phyloP scores from a whole-genome alignment of 2,797 vertebrate genomes.

The Numenius phaeopus region DNA sequence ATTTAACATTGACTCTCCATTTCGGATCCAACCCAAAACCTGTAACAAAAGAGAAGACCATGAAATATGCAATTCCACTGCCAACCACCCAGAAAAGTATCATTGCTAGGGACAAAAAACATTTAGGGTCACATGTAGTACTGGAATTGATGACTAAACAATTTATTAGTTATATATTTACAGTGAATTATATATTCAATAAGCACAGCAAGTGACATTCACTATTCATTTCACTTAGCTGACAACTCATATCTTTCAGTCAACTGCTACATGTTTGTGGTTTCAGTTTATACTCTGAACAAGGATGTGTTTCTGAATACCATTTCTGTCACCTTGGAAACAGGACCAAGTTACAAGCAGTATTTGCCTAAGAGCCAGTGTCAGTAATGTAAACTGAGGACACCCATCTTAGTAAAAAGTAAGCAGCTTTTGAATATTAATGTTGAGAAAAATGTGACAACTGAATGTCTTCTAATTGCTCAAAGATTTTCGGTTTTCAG shows the following conservation, averaged over 20 bases:
- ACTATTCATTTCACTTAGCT: neutral
- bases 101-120: neutral
- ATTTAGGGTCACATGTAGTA: neutral
- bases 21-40: slow-evolving; percentile 99
- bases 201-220: neutral
- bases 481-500: neutral
- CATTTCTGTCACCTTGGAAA: neutral
- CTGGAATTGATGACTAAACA: neutral
- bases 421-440: neutral
- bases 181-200: neutral
- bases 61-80: neutral
- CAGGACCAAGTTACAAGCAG: neutral
- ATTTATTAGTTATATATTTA: neutral
- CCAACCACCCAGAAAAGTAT: neutral
- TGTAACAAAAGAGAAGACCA: slow-evolving; percentile 58
- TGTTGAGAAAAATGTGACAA: neutral
- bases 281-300: neutral
- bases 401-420: neutral
- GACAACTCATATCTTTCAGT: neutral
- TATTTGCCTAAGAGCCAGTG: neutral
- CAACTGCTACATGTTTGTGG: neutral
- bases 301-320: neutral
- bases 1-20: slow-evolving; percentile 98
- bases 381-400: neutral
- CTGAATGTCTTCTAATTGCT: neutral